These are phyloP conservation scores for Idaea straminata DNA, from an alignment of 2,888 invertebrate species.

Conservation along the genomic window DNA sequence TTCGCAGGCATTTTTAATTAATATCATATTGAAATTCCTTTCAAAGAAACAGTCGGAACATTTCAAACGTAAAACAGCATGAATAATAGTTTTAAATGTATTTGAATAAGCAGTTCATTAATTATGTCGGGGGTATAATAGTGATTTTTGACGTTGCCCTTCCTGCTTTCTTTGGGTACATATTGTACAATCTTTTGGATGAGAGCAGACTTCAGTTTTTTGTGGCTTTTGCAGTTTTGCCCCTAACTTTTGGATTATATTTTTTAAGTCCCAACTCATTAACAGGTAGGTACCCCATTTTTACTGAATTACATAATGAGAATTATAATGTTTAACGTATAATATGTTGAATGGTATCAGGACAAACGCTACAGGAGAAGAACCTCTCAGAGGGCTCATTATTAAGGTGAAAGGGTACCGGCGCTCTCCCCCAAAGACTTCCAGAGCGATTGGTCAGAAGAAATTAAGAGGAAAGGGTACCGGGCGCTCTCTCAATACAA, in stretches of 20 bases:
- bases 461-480: too few relatives aligned
- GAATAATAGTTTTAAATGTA: slow-evolving; percentile 80
- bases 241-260: slow-evolving; percentile 10
- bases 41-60: slow-evolving; percentile 72
- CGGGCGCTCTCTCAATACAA: too few relatives aligned
- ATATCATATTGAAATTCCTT: slow-evolving; percentile 61
- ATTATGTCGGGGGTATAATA: slow-evolving; percentile 74
- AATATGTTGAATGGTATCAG: too few relatives aligned
- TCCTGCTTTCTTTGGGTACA: slow-evolving; percentile 72
- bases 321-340: too few relatives aligned
- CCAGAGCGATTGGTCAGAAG: too few relatives aligned
- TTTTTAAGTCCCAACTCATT: background rate
- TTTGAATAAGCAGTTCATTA: slow-evolving; percentile 80
- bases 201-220: slow-evolving; percentile 35
- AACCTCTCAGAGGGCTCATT: too few relatives aligned
- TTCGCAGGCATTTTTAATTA: slow-evolving; percentile 69
- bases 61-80: slow-evolving; percentile 77
- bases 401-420: too few relatives aligned
- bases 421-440: too few relatives aligned
- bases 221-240: slow-evolving; percentile 10
- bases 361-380: too few relatives aligned
- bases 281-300: background rate
- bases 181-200: slow-evolving; percentile 68
- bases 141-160: slow-evolving; percentile 78
- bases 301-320: too few relatives aligned